A percentile compares a stretch with the other conserved stretches of the same genome.
Evolutionary conservation across 1,140 invertebrate species (phyloP).

Genomic region (Apocrypta bakeri): DNA sequence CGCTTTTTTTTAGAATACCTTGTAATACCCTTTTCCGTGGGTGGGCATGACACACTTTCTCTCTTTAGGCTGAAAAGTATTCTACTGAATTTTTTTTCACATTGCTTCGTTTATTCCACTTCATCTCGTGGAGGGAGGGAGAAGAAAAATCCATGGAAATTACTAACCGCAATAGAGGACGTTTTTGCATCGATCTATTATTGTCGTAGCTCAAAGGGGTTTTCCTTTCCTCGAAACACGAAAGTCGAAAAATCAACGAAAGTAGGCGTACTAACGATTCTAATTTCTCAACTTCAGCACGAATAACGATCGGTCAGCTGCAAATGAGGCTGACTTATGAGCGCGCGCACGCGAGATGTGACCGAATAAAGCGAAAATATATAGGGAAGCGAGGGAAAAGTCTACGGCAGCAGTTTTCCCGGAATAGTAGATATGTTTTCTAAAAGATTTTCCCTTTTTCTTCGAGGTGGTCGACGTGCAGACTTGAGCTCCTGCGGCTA

Average conservation of each 20-base stretch:
- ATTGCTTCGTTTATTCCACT: too few relatives aligned
- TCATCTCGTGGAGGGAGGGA: not conserved
- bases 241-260: not conserved
- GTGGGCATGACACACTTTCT: not conserved
- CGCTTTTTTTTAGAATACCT: constrained; percentile 10
- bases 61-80: too few relatives aligned
- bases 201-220: not conserved
- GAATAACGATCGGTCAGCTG: constrained; percentile 54
- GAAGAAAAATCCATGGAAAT: not conserved
- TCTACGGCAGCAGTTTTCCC: not conserved
- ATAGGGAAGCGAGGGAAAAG: not conserved
- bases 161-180: not conserved
- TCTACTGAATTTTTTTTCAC: too few relatives aligned
- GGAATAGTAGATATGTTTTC: not conserved
- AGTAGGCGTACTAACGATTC: not conserved
- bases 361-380: constrained; percentile 28
- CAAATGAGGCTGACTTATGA: constrained; percentile 42
- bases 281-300: constrained; percentile 41
- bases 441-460: constrained; percentile 28
- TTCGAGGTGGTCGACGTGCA: constrained; percentile 9
- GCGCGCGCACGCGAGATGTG: not conserved
- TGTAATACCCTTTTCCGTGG: not conserved
- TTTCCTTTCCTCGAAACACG: not conserved
- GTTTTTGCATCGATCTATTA: not conserved
- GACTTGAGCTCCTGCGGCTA: not conserved